Evolutionary conservation across 2,888 invertebrate species (phyloP).

Genomic region (Reticulitermes lucifugus): DNA sequence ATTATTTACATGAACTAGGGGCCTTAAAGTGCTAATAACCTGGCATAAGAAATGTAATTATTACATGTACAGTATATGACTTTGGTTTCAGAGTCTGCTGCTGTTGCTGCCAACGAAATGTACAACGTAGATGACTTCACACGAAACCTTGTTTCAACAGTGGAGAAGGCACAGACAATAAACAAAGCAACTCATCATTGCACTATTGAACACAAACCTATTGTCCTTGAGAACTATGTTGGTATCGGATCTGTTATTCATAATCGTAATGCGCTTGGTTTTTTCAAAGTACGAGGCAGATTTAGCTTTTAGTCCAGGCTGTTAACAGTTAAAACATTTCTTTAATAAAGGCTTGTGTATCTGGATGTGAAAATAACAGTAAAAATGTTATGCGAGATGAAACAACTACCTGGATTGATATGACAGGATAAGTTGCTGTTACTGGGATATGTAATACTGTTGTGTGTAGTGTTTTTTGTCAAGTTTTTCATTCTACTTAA

Average conservation of each 20-base stretch:
- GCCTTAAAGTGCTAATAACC: no score
- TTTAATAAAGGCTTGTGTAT: no score
- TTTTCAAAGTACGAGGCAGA: constrained; percentile 88
- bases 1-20: no score
- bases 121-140: constrained; percentile 74
- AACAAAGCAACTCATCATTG: constrained; percentile 62
- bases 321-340: no score
- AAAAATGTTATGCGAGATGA: no score
- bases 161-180: constrained; percentile 63
- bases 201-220: constrained; percentile 74
- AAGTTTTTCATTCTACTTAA: no score
- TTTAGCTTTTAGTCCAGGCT: constrained; percentile 75
- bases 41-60: no score
- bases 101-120: constrained; percentile 55
- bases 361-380: no score
- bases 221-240: constrained; percentile 83
- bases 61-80: neutral
- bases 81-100: neutral
- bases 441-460: no score
- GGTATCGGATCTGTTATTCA: constrained; percentile 83
- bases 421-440: no score
- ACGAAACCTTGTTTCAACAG: constrained; percentile 68
- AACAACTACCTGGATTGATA: no score
- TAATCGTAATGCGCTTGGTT: constrained; percentile 86
- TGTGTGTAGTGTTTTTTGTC: no score